Evolutionary conservation across 2,888 invertebrate species (phyloP).

Genomic region (Cheilosia soror): DNA sequence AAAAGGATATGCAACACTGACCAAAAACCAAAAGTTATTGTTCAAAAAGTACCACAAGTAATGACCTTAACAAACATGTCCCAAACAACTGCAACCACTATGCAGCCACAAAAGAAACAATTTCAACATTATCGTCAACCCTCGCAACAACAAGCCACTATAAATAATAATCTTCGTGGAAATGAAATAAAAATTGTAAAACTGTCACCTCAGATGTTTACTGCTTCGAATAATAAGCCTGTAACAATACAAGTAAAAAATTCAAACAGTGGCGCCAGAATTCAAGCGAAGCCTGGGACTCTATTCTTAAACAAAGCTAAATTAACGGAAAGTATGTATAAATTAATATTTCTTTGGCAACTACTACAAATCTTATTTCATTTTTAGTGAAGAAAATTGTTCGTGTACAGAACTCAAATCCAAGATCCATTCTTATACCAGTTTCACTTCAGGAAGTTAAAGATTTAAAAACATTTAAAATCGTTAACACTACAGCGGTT

Average conservation of each 20-base stretch:
- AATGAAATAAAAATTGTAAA: constrained; percentile 77
- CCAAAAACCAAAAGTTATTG: constrained; percentile 76
- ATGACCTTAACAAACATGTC: constrained; percentile 67
- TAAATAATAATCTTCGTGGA: constrained; percentile 48
- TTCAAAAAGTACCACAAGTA: constrained; percentile 77
- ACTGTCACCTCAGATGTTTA: constrained; percentile 74
- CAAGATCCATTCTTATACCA: constrained; percentile 89
- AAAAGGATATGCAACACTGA: constrained; percentile 46
- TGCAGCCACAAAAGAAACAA: constrained; percentile 39
- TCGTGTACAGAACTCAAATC: constrained; percentile 81
- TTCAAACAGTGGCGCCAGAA: constrained; percentile 72
- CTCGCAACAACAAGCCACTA: constrained; percentile 4
- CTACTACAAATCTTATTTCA: background rate
- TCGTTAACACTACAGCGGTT: constrained; percentile 87
- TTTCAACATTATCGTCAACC: constrained; percentile 26
- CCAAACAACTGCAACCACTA: constrained; percentile 28
- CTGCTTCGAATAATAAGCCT: constrained; percentile 72
- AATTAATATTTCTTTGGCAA: too few species aligned
- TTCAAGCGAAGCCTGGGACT: constrained; percentile 76
- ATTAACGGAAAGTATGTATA: constrained; percentile 72
- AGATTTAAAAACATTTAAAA: constrained; percentile 89
- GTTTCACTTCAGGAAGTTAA: constrained; percentile 89
- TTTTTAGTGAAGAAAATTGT: constrained; percentile 76
- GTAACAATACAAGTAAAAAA: constrained; percentile 77
- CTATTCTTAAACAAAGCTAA: constrained; percentile 76